phyloP scores from a whole-genome alignment of 2,113 vertebrate genomes.

The Syngnathus scovelli region DNA sequence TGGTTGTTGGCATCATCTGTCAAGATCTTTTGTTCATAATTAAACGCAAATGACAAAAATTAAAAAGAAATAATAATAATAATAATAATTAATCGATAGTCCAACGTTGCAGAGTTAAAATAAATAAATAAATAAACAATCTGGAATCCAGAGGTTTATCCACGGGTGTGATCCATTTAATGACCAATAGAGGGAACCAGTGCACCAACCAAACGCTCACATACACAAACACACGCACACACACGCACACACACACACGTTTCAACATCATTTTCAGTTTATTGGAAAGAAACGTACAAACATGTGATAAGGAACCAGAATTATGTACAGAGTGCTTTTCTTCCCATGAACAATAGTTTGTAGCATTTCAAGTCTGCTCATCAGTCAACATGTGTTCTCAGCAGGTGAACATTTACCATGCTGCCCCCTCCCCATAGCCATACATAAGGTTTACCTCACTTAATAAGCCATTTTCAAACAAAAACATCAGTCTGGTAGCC shows the following conservation, averaged over 20 bases:
- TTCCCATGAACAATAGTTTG: not conserved
- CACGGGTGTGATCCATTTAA: not conserved
- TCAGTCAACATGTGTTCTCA: not conserved
- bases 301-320: not conserved
- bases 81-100: too few relatives aligned
- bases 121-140: too few relatives aligned
- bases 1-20: too few relatives aligned
- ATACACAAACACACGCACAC: not conserved
- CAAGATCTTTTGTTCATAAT: too few relatives aligned
- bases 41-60: too few relatives aligned
- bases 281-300: not conserved
- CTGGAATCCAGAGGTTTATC: not conserved
- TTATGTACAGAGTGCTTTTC: constrained; percentile 3
- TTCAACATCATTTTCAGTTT: not conserved
- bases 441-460: not conserved
- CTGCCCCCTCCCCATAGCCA: not conserved
- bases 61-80: too few relatives aligned
- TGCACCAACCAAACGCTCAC: not conserved
- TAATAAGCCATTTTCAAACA: not conserved
- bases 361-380: not conserved
- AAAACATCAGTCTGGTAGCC: not conserved
- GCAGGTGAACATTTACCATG: not conserved
- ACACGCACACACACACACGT: not conserved
- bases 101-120: too few relatives aligned
- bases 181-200: not conserved